Base-by-base conservation (phyloP, 2,113 vertebrate species). In the Cynoglossus semilaevis region DNA sequence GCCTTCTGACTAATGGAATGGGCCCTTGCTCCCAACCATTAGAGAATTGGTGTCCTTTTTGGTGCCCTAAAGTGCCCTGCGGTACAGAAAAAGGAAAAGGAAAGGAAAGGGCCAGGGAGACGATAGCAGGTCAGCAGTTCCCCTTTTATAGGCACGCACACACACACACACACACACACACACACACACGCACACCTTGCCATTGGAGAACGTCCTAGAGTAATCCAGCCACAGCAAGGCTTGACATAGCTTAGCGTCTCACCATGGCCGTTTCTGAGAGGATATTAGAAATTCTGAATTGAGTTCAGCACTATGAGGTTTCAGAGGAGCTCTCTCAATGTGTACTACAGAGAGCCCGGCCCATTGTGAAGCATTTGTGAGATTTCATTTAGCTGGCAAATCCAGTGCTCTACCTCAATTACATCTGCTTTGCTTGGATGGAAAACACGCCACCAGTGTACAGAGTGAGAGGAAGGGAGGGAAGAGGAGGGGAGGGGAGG, bases 1-100 rank as follows among this genome's bases (percentile, higher is more conserved):
- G 80, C 74, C 80, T 77, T 79, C 74, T 73, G 74, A 82, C 75
- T 90, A 87, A 89, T 89, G 83, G 87, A 89, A 88, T 85, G 87
- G 86, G 81, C 81, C 84, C 79, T 84, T 49, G 71, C 74, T 80
- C 61, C 56, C 77, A 74, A 80, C 82, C 86, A 90, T 90, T 88
- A 90, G 82, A 84, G 81, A 77, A 89, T 82, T 83, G 88, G 77
- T 76, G 76, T 85, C 69, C 80, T 78, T 80, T 75, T 74, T 29
- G 15, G 43, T 54, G 61, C 70, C 76, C 76, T 67, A 58, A 46
- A 58, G 63, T 82, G 81, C 80, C 82, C 82, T 79, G 34, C n/a
- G 40, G 55, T 72, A 74, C 67, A 72, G 71, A 52, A 75, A 62
- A 75, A 50, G 57, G 55, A 75, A 67, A 66, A 62, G 59, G 52